Conservation (phyloP, 2,888 invertebrate genomes). For the Conistra vaccinii region DNA sequence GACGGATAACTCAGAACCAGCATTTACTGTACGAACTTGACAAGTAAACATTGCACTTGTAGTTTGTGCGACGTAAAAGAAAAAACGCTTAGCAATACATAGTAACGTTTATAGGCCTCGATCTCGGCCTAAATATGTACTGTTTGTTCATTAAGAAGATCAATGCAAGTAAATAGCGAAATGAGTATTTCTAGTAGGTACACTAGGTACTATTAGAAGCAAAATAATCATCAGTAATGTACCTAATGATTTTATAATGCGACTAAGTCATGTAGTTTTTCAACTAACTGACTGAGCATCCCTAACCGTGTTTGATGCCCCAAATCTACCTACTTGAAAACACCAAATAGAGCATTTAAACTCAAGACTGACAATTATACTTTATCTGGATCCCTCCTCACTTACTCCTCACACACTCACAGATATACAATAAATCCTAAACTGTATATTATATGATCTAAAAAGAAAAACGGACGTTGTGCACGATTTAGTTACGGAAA, state of each 20-base stretch:
- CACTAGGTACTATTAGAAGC: neutral
- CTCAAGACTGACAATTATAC: neutral
- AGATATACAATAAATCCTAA: neutral
- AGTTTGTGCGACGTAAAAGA: neutral
- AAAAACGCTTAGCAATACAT: neutral
- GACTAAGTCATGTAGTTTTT: neutral
- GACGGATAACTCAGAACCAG: slow-evolving; percentile 47
- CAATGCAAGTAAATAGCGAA: slow-evolving; percentile 26
- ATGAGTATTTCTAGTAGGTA: neutral
- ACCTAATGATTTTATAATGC: neutral
- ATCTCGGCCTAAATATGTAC: neutral
- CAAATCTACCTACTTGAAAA: neutral
- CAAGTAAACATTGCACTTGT: slow-evolving; percentile 10
- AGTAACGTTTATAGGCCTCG: slow-evolving; percentile 1
- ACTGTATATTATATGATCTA: neutral
- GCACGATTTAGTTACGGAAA: slow-evolving; percentile 5
- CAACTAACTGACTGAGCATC: neutral
- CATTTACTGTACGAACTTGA: slow-evolving; percentile 22
- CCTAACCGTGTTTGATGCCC: neutral
- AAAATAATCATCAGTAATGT: neutral
- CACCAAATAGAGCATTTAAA: neutral
- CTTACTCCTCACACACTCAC: too few species aligned
- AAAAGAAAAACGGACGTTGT: neutral
- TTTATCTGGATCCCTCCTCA: neutral
- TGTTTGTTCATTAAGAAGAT: slow-evolving; percentile 14